Percentiles rank a stretch among this genome's conserved stretches.
Conservation (phyloP, 1,140 invertebrate genomes). For the Temnothorax nylanderi region DNA sequence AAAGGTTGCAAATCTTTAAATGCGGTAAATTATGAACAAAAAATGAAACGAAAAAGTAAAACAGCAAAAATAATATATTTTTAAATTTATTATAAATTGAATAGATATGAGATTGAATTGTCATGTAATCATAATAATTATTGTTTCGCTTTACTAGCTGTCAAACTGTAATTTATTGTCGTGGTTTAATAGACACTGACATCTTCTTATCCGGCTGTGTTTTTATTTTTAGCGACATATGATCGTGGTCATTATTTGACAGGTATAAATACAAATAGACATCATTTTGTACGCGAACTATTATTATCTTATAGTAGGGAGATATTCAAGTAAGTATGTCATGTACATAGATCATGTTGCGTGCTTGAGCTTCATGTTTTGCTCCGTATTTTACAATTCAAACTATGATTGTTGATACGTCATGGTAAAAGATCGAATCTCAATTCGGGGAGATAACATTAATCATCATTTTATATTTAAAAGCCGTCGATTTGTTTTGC, state of each 20-base stretch:
- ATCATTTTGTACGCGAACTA: slow-evolving; percentile 9
- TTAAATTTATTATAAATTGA: background rate
- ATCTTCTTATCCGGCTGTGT: background rate
- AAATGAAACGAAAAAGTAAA: background rate
- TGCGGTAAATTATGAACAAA: background rate
- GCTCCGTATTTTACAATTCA: slow-evolving; percentile 16
- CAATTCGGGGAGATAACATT: background rate
- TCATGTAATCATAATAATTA: background rate
- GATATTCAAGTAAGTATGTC: slow-evolving; percentile 23
- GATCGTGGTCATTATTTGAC: background rate
- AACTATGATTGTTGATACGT: background rate
- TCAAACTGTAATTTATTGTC: background rate
- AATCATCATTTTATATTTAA: background rate
- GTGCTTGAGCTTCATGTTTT: background rate
- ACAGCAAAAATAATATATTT: background rate
- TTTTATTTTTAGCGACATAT: background rate
- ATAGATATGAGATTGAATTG: background rate
- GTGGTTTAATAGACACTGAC: background rate
- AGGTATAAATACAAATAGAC: background rate
- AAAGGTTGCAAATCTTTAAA: background rate
- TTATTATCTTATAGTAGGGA: slow-evolving; percentile 17
- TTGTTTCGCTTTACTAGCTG: background rate
- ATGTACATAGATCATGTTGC: background rate
- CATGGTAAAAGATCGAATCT: background rate
- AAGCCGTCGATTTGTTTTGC: background rate